Percentiles rank a stretch among this genome's conserved stretches.
These are phyloP conservation scores for Pongo abelii DNA, from an alignment of 2,113 vertebrate genomes.

Conservation along the genomic window DNA sequence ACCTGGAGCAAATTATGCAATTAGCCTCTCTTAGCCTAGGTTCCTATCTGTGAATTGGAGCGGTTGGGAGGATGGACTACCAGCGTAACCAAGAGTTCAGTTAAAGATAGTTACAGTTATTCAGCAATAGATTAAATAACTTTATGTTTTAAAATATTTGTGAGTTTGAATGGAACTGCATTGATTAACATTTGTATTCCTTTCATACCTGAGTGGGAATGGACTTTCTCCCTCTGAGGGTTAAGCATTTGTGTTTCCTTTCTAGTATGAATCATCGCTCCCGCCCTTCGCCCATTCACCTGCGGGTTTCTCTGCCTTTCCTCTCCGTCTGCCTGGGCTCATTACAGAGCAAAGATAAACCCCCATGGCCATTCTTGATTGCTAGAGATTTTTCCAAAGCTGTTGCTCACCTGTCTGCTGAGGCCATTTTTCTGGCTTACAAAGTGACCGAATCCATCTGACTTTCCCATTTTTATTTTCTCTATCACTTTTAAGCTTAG, in stretches of 20 bases:
- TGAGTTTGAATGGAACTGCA: constrained; percentile 54
- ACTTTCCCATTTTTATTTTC: background rate
- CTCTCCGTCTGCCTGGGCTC: background rate
- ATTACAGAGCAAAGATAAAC: background rate
- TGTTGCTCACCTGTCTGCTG: background rate
- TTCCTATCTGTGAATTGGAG: background rate
- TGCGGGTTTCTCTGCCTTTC: background rate
- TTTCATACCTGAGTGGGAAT: background rate
- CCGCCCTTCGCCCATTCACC: background rate
- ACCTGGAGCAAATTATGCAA: background rate
- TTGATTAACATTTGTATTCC: constrained; percentile 14
- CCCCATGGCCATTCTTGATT: background rate
- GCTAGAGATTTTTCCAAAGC: background rate
- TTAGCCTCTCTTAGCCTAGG: background rate
- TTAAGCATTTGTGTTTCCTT: background rate
- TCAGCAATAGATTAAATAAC: background rate
- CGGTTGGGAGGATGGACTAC: background rate
- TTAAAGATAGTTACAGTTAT: background rate
- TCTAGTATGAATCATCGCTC: background rate
- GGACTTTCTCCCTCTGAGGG: background rate
- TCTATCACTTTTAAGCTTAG: background rate
- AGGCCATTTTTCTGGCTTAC: constrained; percentile 20
- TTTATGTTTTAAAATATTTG: constrained; percentile 58
- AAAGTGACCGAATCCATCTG: background rate
- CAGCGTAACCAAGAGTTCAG: background rate